A percentile compares a stretch with the other conserved stretches of the same genome.
Conservation (phyloP, 1,140 invertebrate genomes). For the Musca domestica region DNA sequence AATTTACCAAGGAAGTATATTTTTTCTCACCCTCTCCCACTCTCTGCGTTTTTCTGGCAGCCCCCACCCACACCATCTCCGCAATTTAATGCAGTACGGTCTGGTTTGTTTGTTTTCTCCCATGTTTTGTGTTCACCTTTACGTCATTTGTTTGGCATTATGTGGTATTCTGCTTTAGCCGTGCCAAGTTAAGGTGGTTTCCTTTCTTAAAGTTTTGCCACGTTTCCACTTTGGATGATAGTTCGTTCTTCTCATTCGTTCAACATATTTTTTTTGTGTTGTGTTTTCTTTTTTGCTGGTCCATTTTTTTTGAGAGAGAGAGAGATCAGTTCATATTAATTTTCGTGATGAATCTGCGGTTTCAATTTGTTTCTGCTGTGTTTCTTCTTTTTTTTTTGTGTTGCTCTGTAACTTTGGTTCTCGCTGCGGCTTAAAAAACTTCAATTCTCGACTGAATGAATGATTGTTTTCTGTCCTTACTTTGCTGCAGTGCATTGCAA, state of each 20-base stretch:
- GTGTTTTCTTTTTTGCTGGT: not conserved
- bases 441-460: conserved; percentile 9
- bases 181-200: not conserved
- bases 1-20: not conserved
- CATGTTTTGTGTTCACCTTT: not conserved
- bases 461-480: conserved; percentile 12
- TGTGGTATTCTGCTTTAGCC: not conserved
- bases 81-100: no score
- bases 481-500: not conserved
- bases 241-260: not conserved
- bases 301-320: no score
- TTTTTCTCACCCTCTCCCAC: not conserved
- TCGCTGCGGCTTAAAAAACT: not conserved
- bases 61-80: no score
- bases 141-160: not conserved
- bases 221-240: not conserved
- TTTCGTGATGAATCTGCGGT: conserved; percentile 17
- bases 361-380: not conserved
- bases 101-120: not conserved
- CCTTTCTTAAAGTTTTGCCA: not conserved
- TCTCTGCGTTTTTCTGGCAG: not conserved
- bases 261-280: no score
- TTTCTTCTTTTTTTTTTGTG: no score
- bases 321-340: not conserved
- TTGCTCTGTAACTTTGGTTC: no score